Evolutionary conservation across 2,888 invertebrate genomes (phyloP).

Genomic region (Anoncus sp.): DNA sequence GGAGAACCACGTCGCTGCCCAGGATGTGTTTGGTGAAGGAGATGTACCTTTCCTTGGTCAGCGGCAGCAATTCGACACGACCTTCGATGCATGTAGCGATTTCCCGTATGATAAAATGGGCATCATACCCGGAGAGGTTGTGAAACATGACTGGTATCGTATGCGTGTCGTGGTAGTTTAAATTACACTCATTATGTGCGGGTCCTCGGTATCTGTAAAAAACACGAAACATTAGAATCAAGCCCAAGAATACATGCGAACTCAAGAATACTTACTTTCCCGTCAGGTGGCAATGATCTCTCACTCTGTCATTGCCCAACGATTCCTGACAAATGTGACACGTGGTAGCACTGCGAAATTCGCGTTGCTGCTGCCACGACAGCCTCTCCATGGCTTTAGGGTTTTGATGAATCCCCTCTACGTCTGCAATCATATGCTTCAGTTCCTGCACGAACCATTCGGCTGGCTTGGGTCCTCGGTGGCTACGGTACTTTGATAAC

Average conservation of each 20-base stretch:
- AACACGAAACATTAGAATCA: no score
- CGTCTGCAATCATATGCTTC: slow-evolving; percentile 2
- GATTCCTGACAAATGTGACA: slow-evolving; percentile 65
- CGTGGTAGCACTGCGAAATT: slow-evolving; percentile 30
- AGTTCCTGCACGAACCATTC: slow-evolving; percentile 53
- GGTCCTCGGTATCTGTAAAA: slow-evolving; percentile 55
- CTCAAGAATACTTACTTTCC: slow-evolving; percentile 22
- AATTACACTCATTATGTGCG: slow-evolving; percentile 68
- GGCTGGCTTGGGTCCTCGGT: slow-evolving; percentile 40
- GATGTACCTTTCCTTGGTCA: slow-evolving; percentile 75
- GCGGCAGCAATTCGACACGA: slow-evolving; percentile 68
- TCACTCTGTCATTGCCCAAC: slow-evolving; percentile 39
- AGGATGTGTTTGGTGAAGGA: slow-evolving; percentile 70
- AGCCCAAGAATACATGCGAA: no score
- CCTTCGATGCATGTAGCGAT: slow-evolving; percentile 53
- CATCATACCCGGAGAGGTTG: slow-evolving; percentile 71
- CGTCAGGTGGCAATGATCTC: slow-evolving; percentile 66
- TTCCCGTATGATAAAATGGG: slow-evolving; percentile 68
- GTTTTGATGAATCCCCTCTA: slow-evolving; percentile 20
- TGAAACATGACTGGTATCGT: slow-evolving; percentile 70
- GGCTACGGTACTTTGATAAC: slow-evolving; percentile 42
- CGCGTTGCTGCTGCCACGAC: slow-evolving; percentile 24
- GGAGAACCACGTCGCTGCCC: slow-evolving; percentile 2
- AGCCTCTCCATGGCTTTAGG: slow-evolving; percentile 41
- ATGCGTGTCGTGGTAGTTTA: slow-evolving; percentile 65